Evolutionary conservation across 2,888 invertebrate genomes (phyloP), one percentile per base, ranked within the genome.

Genomic region (Ischnura elegans): DNA sequence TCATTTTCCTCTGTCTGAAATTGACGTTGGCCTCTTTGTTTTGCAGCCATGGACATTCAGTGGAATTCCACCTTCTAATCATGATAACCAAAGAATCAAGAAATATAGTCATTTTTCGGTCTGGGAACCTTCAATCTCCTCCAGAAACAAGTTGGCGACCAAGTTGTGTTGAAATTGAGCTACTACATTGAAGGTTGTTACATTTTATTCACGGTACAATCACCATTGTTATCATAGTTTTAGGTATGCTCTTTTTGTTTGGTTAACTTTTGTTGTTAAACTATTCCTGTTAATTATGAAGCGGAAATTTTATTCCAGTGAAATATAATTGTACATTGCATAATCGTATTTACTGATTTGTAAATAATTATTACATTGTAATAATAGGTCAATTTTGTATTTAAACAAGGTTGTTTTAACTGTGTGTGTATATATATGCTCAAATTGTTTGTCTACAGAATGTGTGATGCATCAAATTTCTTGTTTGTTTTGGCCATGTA

Each of bases 391-490:
- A n/a, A 36, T 51, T 51, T 51, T n/a, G n/a, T 87, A n/a, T 42
- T n/a, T 47, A 51, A n/a, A 29, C n/a, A 25, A 87, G 29, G 51
- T 47, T 51, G 87, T 45, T 36, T 51, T 87, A 51, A 29, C 8
- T 25, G 29, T n/a, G n/a, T n/a, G n/a, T n/a, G n/a, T 87, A 36
- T 36, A 51, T 87, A 36, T 51, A 36, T 51, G 45, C 87, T 51
- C 51, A 47, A 87, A 51, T 47, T 51, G 36, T 87, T 87, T 87
- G 36, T 87, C 47, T 87, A 21, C 19, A 51, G 36, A 87, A 47
- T 36, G 87, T 76, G 76, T 51, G 87, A 87, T 87, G 51, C 29
- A 19, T 42, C 29, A 29, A 16, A 10, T 86, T 90, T 55, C n/a
- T 13, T 66, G 43, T 66, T 90, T 43, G n/a, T 66, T 43, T 61